Evolutionary conservation across 2,113 vertebrate species (phyloP).

Genomic region (Brachirus orientalis): DNA sequence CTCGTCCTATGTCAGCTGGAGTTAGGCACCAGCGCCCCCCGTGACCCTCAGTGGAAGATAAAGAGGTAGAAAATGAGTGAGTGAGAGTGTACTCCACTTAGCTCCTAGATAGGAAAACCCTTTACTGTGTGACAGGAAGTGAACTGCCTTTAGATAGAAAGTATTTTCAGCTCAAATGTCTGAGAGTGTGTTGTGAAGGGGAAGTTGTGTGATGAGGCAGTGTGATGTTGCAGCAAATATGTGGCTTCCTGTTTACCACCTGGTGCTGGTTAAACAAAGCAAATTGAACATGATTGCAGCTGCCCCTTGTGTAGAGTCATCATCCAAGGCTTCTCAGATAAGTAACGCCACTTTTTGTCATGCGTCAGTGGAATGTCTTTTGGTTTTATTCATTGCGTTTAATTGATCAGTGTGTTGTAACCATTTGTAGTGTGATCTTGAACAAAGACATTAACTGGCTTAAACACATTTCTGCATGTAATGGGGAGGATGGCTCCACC

Average conservation of each 20-base stretch:
- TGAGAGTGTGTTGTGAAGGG: background rate
- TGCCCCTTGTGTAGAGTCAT: background rate
- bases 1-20: too few relatives aligned
- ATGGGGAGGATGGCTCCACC: slow-evolving; percentile 40
- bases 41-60: too few relatives aligned
- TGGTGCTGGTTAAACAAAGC: background rate
- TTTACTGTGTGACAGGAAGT: background rate
- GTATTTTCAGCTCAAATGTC: too few relatives aligned
- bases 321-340: background rate
- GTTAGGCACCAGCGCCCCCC: too few relatives aligned
- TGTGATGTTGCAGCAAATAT: slow-evolving; percentile 33
- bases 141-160: background rate
- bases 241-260: slow-evolving; percentile 60
- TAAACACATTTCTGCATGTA: background rate
- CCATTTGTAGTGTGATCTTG: background rate
- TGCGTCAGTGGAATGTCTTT: background rate
- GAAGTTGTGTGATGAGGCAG: slow-evolving; percentile 6
- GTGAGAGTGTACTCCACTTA: too few relatives aligned
- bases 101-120: background rate
- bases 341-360: background rate
- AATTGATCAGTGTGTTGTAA: background rate
- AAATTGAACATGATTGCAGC: background rate
- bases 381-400: background rate
- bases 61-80: too few relatives aligned
- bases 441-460: background rate